phyloP scores from a whole-genome alignment of 2,888 invertebrate genomes.

The Heliconius ethilla region DNA sequence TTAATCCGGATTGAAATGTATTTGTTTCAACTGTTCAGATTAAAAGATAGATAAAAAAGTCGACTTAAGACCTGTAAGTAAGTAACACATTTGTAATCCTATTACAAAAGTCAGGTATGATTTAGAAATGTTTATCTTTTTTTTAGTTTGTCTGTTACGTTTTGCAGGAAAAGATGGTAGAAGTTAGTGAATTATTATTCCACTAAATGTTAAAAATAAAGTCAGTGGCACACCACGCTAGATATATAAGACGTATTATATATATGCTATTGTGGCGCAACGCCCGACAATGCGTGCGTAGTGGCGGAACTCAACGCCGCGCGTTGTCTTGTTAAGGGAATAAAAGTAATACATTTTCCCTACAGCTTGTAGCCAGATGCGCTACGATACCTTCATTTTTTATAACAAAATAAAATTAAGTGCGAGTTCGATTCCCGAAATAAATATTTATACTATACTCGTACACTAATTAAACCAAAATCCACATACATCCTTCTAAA shows the following conservation, averaged over 20 bases:
- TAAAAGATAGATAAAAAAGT: slow-evolving; percentile 19
- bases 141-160: not conserved
- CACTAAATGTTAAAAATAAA: too few relatives aligned
- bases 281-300: not conserved
- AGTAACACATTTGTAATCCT: slow-evolving; percentile 1
- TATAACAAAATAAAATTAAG: not conserved
- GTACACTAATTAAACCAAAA: not conserved
- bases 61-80: slow-evolving; percentile 9
- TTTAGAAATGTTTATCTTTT: not conserved
- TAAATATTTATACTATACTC: not conserved
- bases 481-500: not conserved
- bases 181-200: not conserved
- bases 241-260: too few relatives aligned
- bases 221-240: too few relatives aligned
- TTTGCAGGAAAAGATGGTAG: not conserved
- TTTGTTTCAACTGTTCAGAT: slow-evolving; percentile 22
- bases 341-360: not conserved
- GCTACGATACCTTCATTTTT: not conserved
- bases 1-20: slow-evolving; percentile 25
- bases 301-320: not conserved
- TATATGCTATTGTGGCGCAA: too few relatives aligned
- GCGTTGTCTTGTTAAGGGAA: not conserved
- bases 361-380: not conserved
- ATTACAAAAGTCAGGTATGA: not conserved
- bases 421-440: not conserved